Evolutionary conservation across 1,140 invertebrate species (phyloP).

Genomic region (Telenomus remus): DNA sequence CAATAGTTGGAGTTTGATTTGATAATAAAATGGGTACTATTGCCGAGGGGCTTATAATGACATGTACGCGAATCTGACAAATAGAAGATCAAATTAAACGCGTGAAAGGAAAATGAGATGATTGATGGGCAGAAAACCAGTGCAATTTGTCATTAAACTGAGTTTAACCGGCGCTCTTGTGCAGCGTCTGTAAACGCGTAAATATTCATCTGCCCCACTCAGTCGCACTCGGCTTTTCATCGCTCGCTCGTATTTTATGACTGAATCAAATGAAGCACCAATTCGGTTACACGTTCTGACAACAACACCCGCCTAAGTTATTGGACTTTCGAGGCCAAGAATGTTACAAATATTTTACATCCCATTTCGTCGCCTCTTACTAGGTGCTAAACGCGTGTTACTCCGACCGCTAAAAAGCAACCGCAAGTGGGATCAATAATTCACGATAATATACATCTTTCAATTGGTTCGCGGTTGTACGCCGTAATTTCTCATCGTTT

Average conservation of each 20-base stretch:
- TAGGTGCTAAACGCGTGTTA: too few relatives aligned
- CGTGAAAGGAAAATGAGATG: too few relatives aligned
- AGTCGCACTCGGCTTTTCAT: conserved; percentile 1
- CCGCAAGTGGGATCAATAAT: conserved; percentile 16
- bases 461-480: too few relatives aligned
- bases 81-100: too few relatives aligned
- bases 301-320: conserved; percentile 29
- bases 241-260: conserved; percentile 29
- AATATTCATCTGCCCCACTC: conserved; percentile 22
- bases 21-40: too few relatives aligned
- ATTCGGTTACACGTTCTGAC: conserved; percentile 31
- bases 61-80: too few relatives aligned
- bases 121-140: too few relatives aligned
- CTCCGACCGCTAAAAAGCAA: too few relatives aligned
- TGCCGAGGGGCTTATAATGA: too few relatives aligned
- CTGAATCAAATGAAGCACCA: conserved; percentile 36
- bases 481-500: too few relatives aligned
- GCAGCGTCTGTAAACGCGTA: conserved; percentile 23
- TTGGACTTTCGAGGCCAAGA: conserved; percentile 17
- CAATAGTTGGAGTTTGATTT: too few relatives aligned
- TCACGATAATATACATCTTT: background rate
- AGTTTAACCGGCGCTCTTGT: conserved; percentile 11
- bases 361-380: conserved; percentile 10
- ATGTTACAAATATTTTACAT: conserved; percentile 34
- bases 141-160: conserved; percentile 13